These are phyloP conservation scores for Aculops lycopersici DNA, from an alignment of 1,140 invertebrate species.

Conservation along the genomic window DNA sequence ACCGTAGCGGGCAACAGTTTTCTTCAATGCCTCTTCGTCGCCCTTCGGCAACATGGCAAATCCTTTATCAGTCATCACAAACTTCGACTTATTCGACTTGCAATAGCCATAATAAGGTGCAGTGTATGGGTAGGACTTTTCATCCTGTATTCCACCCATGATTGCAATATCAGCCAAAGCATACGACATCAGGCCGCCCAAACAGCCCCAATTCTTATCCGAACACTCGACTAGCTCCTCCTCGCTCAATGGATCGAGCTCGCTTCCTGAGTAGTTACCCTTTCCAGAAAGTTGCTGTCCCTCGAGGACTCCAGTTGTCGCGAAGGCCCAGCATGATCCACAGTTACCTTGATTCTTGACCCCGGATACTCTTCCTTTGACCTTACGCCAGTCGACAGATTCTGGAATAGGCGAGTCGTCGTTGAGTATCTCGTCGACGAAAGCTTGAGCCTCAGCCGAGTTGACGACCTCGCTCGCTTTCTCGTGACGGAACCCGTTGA, in stretches of 20 bases:
- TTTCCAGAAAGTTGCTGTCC: constrained; percentile 11
- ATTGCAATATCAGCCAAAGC: constrained; percentile 26
- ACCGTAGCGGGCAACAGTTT: constrained; percentile 53
- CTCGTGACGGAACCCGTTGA: too few species aligned
- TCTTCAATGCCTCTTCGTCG: constrained; percentile 31
- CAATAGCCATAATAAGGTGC: constrained; percentile 24
- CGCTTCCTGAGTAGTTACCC: too few species aligned
- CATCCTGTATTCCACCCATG: constrained; percentile 58
- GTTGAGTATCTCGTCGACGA: too few species aligned
- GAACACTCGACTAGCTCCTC: constrained; percentile 93
- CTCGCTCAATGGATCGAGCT: constrained; percentile 64
- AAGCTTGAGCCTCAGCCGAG: too few species aligned
- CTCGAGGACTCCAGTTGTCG: constrained; percentile 18
- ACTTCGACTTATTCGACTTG: constrained; percentile 30
- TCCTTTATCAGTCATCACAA: constrained; percentile 41
- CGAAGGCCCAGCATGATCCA: constrained; percentile 20
- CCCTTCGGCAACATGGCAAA: constrained; percentile 38
- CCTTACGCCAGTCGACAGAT: constrained; percentile 46
- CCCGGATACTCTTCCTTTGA: constrained; percentile 48
- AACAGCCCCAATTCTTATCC: background rate
- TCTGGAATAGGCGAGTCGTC: constrained; percentile 25
- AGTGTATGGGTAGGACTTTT: constrained; percentile 59
- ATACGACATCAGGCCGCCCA: background rate
- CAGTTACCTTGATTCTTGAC: constrained; percentile 29
- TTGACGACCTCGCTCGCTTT: too few species aligned